Percentiles rank a stretch among this genome's conserved stretches.
Conservation (phyloP, 2,113 vertebrate species). For the Casuarius casuarius region DNA sequence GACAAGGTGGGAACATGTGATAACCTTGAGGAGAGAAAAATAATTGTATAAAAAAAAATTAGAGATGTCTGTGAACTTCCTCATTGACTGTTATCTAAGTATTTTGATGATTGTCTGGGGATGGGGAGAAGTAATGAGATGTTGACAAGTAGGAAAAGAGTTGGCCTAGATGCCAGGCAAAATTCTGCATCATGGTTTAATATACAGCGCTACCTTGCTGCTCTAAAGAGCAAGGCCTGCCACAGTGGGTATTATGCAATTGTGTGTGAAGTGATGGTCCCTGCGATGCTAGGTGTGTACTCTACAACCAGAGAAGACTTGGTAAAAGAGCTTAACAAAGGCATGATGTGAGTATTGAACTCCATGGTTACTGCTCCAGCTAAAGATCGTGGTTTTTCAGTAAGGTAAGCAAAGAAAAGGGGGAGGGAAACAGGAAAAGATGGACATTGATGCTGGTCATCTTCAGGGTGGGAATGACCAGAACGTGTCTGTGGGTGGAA, state of each 20-base stretch:
- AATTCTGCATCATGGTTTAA: not conserved
- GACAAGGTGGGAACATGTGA: not conserved
- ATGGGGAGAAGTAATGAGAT: not conserved
- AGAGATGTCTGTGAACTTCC: not conserved
- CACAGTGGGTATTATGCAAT: accelerated
- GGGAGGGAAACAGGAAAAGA: not conserved
- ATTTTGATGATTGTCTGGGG: not conserved
- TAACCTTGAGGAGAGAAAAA: not conserved
- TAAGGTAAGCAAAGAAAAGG: not conserved
- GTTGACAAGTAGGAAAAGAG: not conserved
- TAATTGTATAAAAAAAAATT: not conserved
- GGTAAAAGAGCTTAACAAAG: not conserved
- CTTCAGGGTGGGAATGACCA: not conserved
- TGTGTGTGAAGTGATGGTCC: not conserved
- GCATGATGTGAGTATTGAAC: not conserved
- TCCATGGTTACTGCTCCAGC: not conserved
- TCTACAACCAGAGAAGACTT: not conserved
- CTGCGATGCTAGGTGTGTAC: not conserved
- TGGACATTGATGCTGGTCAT: not conserved
- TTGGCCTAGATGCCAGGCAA: not conserved
- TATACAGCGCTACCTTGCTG: not conserved
- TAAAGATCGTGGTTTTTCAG: not conserved
- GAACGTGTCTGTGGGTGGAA: not conserved
- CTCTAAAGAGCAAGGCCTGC: not conserved
- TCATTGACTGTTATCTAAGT: not conserved